Base-by-base conservation (phyloP, 2,888 invertebrate species). In the Eupelmus urozonus region DNA sequence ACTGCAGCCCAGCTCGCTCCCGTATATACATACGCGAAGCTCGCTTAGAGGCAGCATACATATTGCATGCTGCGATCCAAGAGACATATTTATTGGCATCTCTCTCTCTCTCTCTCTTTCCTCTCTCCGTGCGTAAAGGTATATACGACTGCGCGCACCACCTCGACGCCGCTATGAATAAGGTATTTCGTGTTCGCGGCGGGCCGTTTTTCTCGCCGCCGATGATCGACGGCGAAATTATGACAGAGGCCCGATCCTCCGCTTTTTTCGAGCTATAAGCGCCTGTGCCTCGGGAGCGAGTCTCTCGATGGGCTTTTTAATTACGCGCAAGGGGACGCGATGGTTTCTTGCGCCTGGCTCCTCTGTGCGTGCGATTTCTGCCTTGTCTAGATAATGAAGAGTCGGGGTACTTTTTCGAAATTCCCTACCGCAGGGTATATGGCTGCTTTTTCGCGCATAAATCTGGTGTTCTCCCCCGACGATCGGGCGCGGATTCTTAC, bases 191-290 rank as follows among this genome's bases (percentile, higher is more conserved):
- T 81, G 82, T 81, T 82, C 81, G 82, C 40, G 60, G 51, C 27
- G 63, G 70, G 49, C 40, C 57, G 60, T 74, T 71, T 69, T 80
- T 81, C 45, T 16, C 45, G 45, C 45, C 78, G 82, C 82, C 83
- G 83, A 84, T 86, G 86, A 86, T 85, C 82, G 84, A 86, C 85
- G 85, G 75, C 80, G 74, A 81, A 83, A 84, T 84, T 83, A 83
- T 83, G 81, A 84, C 76, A 75, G 74, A 65, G 72, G 34, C 34
- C 13, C 23, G 13, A 13, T 45, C 9, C 45, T 45, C 45, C 16
- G 2, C 16, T 16, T 45, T 45, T 45, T 45, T 13, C 45, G n/a
- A n/a, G n/a, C 34, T 5, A 34, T 34, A 34, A 3, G 34, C 34
- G 34, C 34, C 34, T 34, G 34, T 5, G 3, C 34, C 9, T 34